Evolutionary conservation across 1,140 invertebrate species (phyloP).

Genomic region (Drosophila parabipectinata): DNA sequence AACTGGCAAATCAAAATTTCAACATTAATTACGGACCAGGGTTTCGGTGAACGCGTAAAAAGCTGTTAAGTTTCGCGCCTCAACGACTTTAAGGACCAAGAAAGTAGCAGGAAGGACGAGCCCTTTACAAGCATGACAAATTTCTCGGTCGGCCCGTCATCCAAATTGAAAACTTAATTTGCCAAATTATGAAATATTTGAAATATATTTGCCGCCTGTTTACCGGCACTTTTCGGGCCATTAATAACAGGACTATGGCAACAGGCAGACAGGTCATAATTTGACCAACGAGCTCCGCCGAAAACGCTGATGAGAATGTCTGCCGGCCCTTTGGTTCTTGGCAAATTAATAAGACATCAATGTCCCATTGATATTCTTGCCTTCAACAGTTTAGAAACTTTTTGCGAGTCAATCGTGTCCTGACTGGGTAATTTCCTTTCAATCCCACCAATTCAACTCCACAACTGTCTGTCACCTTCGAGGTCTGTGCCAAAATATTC

Average conservation of each 20-base stretch:
- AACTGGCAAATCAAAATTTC: slow-evolving; percentile 37
- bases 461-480: slow-evolving; percentile 11
- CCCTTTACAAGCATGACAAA: slow-evolving; percentile 35
- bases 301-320: background rate
- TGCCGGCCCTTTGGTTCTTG: background rate
- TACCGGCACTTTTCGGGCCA: slow-evolving; percentile 37
- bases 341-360: slow-evolving; percentile 1
- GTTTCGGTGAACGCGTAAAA: slow-evolving; percentile 13
- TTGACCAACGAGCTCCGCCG: slow-evolving; percentile 23
- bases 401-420: slow-evolving; percentile 6
- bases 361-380: background rate
- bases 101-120: background rate
- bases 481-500: slow-evolving; percentile 20
- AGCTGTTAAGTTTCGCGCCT: slow-evolving; percentile 33
- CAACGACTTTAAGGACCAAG: background rate
- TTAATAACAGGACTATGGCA: slow-evolving; percentile 53
- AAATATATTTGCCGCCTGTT: no score
- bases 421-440: background rate
- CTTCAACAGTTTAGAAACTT: background rate
- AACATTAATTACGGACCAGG: slow-evolving; percentile 28
- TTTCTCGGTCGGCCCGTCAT: slow-evolving; percentile 39
- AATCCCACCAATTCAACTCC: background rate
- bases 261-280: slow-evolving; percentile 65
- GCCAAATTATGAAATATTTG: slow-evolving; percentile 61
- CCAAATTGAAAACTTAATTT: slow-evolving; percentile 74